Base-by-base conservation (phyloP, 2,888 invertebrate species). In the Hydrotaea cyrtoneurina region DNA sequence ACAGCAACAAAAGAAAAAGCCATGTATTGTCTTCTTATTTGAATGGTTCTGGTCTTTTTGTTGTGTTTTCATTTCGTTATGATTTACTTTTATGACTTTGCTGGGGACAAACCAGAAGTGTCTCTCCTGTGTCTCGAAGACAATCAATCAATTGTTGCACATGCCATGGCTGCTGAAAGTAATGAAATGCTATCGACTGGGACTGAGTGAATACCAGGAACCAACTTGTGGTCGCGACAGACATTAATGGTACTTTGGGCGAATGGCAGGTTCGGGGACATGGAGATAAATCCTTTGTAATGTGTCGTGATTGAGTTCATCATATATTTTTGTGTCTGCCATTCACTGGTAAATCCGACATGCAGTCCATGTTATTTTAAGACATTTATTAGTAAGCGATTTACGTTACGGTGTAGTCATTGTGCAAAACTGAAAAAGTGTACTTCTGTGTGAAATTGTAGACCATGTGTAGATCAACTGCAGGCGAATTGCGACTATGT, bases 81-180 rank as follows among this genome's bases (percentile, higher is more conserved):
- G 62, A 62, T 39, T 66, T 66, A 66, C 39, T 39, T 66, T 66
- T 66, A 43, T 43, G 17, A 43, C 39, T 39, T 17, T 39, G 43
- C 10, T 17, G 2, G 17, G 21, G 11, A 19, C 3, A 19, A n/a
- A 66, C 0, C 66, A 66, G 66, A 43, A 66, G 66, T 36, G 43
- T 2, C 21, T 23, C 21, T 55, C 11, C 55, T 4, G 21, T n/a
- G n/a, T n/a, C 21, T 21, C 11, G 10, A 19, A 23, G 55, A 55
- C 11, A 66, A 66, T 66, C 66, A 66, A 66, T 66, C 66, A 62
- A 62, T 62, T 62, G 17, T 43, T 66, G 19, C 55, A 55, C 21
- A 21, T 55, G 55, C 5, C 55, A 55, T 21, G 55, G 10, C 19
- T 21, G 0, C 1, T 11, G 55, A 55, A 55, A 55, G 5, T 10